Conservation (phyloP, 2,113 vertebrate species). For the Cyphomyrus discorhynchus region DNA sequence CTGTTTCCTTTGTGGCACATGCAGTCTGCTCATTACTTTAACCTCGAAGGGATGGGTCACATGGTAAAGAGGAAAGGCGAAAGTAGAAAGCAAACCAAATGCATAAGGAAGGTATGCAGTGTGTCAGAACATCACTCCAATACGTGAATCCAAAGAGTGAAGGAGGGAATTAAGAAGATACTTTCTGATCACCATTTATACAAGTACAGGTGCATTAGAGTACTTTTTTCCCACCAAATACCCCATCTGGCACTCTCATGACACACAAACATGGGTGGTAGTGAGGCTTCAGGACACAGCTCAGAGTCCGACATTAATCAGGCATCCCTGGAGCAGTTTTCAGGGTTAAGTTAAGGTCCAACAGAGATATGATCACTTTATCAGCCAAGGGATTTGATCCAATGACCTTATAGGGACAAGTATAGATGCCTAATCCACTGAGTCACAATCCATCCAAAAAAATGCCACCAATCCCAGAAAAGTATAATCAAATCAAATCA, state of each 20-base stretch:
- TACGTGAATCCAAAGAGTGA: neutral
- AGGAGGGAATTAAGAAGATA: neutral
- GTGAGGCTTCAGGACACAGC: neutral
- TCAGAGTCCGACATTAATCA: neutral
- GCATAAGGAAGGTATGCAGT: neutral
- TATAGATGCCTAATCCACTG: neutral
- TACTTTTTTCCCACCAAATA: neutral
- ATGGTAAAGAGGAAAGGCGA: neutral
- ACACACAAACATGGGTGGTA: neutral
- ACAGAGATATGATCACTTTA: neutral
- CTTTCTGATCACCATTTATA: neutral
- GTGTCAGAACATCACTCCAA: neutral
- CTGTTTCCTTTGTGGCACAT: neutral
- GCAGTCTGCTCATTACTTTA: neutral
- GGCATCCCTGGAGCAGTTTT: neutral
- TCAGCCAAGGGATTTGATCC: neutral
- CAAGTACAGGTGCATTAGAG: neutral
- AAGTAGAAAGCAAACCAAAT: neutral
- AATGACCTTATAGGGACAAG: neutral
- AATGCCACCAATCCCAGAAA: neutral
- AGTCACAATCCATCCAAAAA: neutral
- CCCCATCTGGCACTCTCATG: neutral
- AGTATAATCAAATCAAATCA: too few species aligned
- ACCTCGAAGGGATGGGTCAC: neutral
- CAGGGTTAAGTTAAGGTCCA: neutral